Conservation (phyloP, 2,113 vertebrate genomes). For the Poeciliopsis turrubarensis region DNA sequence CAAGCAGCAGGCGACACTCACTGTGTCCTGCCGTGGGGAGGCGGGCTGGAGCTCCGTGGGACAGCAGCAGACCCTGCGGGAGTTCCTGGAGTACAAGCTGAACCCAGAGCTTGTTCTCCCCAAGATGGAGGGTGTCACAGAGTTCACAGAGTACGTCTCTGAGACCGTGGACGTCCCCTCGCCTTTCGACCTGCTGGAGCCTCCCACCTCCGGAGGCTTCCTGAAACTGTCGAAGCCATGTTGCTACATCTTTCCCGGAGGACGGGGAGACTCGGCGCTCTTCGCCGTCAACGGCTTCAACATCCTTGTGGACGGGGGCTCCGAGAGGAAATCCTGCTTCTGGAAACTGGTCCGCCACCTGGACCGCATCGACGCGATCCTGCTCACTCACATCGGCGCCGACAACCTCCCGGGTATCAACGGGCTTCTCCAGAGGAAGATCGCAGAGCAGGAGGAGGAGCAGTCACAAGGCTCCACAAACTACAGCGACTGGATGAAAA, state of each 20-base stretch:
- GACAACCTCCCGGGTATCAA: constrained; percentile 98
- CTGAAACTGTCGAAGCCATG: constrained; percentile 97
- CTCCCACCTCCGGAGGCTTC: constrained; percentile 96
- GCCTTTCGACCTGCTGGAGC: constrained; percentile 95
- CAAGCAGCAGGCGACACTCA: constrained; percentile 88
- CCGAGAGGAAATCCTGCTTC: constrained; percentile 95
- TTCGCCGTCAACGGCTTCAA: constrained; percentile 99
- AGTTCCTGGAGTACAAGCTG: constrained; percentile 86
- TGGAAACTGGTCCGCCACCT: constrained; percentile 98
- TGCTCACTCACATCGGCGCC: constrained; percentile 96
- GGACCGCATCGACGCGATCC: constrained; percentile 94
- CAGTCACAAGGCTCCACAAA: constrained; percentile 92
- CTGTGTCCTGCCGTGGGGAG: constrained; percentile 90
- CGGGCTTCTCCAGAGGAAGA: constrained; percentile 95
- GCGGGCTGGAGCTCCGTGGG: constrained; percentile 91
- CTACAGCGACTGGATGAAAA: constrained; percentile 97
- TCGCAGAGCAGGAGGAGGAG: constrained; percentile 95
- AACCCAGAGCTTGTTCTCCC: constrained; percentile 88
- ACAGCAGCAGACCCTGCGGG: constrained; percentile 79
- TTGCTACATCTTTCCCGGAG: constrained; percentile 98
- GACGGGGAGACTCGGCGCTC: constrained; percentile 96
- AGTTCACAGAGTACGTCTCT: constrained; percentile 95
- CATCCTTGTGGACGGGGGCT: constrained; percentile 96
- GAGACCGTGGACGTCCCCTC: constrained; percentile 95
- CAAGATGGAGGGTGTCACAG: constrained; percentile 94